Evolutionary conservation across 2,113 vertebrate species (phyloP).

Genomic region (Entomyzon cyanotis): DNA sequence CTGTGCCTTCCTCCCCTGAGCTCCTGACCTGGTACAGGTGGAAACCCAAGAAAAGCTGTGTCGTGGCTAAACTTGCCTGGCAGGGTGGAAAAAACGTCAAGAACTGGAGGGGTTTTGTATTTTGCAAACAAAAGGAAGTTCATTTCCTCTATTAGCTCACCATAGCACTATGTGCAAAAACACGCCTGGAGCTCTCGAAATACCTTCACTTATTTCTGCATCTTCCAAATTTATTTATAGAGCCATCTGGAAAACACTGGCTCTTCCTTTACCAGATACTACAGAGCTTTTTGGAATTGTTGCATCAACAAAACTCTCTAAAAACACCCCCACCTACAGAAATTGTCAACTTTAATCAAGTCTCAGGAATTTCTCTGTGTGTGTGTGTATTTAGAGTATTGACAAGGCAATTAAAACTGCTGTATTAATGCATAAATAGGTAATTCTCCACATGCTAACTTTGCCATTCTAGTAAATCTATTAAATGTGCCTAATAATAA

Average conservation of each 20-base stretch:
- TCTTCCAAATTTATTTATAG: conserved; percentile 15
- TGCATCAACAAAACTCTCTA: neutral
- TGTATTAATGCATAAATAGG: neutral
- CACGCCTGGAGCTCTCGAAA: conserved; percentile 6
- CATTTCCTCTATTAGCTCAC: conserved; percentile 36
- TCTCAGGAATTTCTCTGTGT: neutral
- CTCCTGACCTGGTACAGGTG: neutral
- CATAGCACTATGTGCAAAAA: neutral
- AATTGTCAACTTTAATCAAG: neutral
- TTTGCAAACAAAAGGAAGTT: conserved; percentile 45
- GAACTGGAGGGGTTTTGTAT: neutral
- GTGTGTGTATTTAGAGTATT: neutral
- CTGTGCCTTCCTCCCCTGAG: neutral
- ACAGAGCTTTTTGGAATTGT: neutral
- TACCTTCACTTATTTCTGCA: conserved; percentile 26
- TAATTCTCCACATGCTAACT: neutral
- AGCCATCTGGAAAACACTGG: neutral
- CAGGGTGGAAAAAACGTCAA: neutral
- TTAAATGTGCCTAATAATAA: neutral
- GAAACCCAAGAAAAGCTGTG: neutral
- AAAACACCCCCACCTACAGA: neutral
- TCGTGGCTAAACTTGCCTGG: neutral
- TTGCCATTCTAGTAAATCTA: neutral
- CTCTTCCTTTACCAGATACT: neutral
- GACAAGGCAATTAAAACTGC: neutral